A percentile compares a stretch with the other conserved stretches of the same genome.
phyloP scores from a whole-genome alignment of 2,113 vertebrate genomes.

The Anseranas semipalmata region DNA sequence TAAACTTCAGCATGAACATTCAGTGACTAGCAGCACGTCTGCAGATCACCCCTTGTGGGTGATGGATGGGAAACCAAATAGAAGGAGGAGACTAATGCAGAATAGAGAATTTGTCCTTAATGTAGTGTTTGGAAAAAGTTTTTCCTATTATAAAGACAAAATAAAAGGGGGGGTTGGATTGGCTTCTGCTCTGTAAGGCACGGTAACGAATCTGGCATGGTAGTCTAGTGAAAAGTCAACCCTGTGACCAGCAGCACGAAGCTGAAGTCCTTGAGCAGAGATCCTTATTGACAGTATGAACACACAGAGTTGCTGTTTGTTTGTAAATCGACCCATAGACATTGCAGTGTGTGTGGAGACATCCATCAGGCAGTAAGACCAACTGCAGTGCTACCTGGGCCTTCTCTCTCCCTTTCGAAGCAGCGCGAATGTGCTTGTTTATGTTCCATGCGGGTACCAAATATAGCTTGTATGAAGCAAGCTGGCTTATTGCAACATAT shows the following conservation, averaged over 20 bases:
- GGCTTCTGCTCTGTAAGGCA: background rate
- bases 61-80: background rate
- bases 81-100: background rate
- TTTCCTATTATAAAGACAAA: background rate
- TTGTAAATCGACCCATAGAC: background rate
- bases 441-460: background rate
- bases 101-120: background rate
- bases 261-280: background rate
- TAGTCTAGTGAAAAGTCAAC: background rate
- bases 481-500: rapidly evolving
- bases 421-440: background rate
- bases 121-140: background rate
- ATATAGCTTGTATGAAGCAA: background rate
- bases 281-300: background rate
- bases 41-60: background rate
- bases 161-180: background rate
- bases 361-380: background rate
- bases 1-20: background rate
- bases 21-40: background rate
- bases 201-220: background rate
- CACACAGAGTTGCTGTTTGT: background rate
- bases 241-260: background rate
- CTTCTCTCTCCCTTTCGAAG: rapidly evolving
- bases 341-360: background rate
- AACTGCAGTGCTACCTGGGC: background rate